Base-by-base conservation (phyloP, 2,113 vertebrate genomes). In the Heptranchias perlo region DNA sequence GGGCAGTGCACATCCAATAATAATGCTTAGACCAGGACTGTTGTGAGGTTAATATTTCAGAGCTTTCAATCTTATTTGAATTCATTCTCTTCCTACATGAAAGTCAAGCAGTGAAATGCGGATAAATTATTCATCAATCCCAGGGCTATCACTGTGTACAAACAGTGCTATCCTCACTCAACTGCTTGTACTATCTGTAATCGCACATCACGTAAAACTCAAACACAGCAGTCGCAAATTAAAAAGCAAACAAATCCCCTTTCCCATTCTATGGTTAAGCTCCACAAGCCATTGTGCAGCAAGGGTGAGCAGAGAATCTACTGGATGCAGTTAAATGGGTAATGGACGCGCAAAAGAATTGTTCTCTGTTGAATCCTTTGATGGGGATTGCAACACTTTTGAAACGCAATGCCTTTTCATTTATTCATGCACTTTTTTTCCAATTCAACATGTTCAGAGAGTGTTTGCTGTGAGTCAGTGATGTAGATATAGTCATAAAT, bases 111-210 rank as follows among this genome's bases (percentile, higher is more conserved):
- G 89, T 39, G 58, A 64, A 93, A 39, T 62, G 62, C 58, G 64
- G 61, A 93, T 93, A 93, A 62, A 93, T 93, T 93, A 93, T 62
- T 91, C 52, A 91, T 58, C 87, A 91, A 58, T 58, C 87, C 87
- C 87, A 91, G 31, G 31, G 87, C 87, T 54, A 91, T 93, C 58
- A 61, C 58, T 93, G 18, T n/a, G 35, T 39, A 93, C 16, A 64
- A 64, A 54, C 28, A 58, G 86, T 54, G 86, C 11, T 35, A 58
- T 91, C 87, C 52, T 58, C 28, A 91, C 28, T 54, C 49, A 91
- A n/a, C 54, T 92, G 61, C 89, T 92, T 39, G 54, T 39, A 39
- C 35, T 93, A 39, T 93, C 14, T 58, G 31, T 93, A 18, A 39
- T 92, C 58, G 18, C n/a, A 39, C 58, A 62, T 93, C 89, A 93